Percentiles rank a stretch among this genome's conserved stretches.
Evolutionary conservation across 2,888 invertebrate genomes (phyloP).

Genomic region (Balanococcus diminutus): DNA sequence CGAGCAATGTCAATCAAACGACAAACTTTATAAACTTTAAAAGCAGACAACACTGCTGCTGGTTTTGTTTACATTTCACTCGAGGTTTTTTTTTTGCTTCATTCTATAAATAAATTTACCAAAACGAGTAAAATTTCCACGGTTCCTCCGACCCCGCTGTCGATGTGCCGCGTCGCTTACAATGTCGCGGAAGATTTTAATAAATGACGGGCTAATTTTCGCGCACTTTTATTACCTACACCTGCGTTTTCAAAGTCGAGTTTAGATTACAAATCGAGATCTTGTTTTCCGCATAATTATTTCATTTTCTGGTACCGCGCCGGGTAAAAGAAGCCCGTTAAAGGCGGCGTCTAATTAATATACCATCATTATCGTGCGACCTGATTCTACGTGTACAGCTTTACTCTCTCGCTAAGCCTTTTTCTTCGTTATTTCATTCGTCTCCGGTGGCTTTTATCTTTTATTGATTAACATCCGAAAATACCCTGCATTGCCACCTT

Average conservation of each 20-base stretch:
- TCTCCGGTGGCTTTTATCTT: not conserved
- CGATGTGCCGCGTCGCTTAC: too few species aligned
- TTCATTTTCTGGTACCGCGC: not conserved
- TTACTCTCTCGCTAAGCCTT: not conserved
- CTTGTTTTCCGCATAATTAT: too few species aligned
- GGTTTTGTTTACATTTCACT: not conserved
- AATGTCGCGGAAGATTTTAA: not conserved
- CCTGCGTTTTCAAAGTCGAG: too few species aligned
- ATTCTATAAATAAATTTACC: not conserved
- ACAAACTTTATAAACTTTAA: constrained; percentile 22
- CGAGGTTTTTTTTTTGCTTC: not conserved
- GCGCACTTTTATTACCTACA: too few species aligned
- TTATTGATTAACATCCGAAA: not conserved
- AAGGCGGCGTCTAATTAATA: not conserved
- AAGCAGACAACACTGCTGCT: not conserved
- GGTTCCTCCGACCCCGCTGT: not conserved
- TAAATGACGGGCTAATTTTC: not conserved
- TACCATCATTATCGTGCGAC: not conserved
- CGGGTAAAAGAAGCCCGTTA: not conserved
- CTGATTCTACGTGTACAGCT: not conserved
- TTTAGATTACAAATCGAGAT: not conserved
- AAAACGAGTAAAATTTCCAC: not conserved
- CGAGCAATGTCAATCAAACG: constrained; percentile 17
- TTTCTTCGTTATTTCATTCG: not conserved
- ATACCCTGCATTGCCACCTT: not conserved